Conservation (phyloP, 2,888 invertebrate genomes). For the Xylota segnis region DNA sequence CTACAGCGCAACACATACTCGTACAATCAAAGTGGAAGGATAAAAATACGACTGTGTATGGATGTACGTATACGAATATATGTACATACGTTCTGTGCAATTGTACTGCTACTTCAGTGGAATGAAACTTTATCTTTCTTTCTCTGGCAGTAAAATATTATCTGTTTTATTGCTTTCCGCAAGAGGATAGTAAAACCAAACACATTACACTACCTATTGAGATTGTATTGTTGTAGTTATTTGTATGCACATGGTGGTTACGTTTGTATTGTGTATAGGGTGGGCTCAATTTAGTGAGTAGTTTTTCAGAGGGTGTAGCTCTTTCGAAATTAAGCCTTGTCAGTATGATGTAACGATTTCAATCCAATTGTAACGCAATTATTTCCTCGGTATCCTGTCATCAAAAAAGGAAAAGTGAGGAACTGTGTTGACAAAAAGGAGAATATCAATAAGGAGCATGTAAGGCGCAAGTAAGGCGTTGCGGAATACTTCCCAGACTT, state of each 20-base stretch:
- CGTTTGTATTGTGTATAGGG: background rate
- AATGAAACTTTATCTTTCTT: conserved; percentile 39
- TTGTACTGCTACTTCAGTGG: conserved; percentile 10
- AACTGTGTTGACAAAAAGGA: too few species aligned
- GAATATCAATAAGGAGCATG: too few species aligned
- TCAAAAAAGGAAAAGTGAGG: too few species aligned
- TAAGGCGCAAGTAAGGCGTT: too few species aligned
- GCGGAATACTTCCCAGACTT: too few species aligned
- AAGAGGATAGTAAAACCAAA: conserved; percentile 33
- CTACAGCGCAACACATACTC: conserved; percentile 21
- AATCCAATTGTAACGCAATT: too few species aligned
- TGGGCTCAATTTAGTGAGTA: background rate
- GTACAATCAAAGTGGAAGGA: conserved; percentile 10
- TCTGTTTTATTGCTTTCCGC: conserved; percentile 49
- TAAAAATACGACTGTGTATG: background rate
- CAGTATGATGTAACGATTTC: too few species aligned
- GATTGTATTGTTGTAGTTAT: background rate
- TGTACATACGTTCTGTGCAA: background rate
- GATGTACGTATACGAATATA: too few species aligned
- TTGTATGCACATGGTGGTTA: background rate
- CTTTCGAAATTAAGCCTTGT: background rate
- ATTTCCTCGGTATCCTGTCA: too few species aligned
- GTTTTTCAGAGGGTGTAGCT: background rate
- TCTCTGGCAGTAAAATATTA: conserved; percentile 35
- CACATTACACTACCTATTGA: conserved; percentile 24